A percentile compares a stretch with the other conserved stretches of the same genome.
These are phyloP conservation scores for Saccostrea glomerata DNA, from an alignment of 1,140 invertebrate species.

Conservation along the genomic window DNA sequence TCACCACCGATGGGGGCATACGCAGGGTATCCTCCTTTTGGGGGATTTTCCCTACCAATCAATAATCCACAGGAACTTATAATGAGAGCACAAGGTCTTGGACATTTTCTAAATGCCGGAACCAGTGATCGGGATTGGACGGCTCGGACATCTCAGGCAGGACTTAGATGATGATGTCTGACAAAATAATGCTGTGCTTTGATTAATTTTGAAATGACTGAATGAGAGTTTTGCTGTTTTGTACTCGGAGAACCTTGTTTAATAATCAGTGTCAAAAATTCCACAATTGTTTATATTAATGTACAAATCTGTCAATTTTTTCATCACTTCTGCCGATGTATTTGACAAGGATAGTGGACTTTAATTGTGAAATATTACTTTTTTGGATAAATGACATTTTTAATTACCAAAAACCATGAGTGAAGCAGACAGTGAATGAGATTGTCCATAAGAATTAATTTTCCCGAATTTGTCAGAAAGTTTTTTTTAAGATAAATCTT, in stretches of 20 bases:
- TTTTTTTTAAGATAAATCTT: background rate
- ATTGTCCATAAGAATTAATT: background rate
- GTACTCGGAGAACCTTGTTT: conserved; percentile 30
- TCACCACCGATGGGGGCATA: conserved; percentile 44
- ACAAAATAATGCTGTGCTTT: background rate
- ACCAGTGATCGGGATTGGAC: conserved; percentile 28
- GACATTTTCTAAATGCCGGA: conserved; percentile 5
- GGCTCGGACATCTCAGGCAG: background rate
- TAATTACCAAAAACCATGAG: background rate
- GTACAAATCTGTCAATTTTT: conserved; percentile 12
- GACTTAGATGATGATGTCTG: background rate
- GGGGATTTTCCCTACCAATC: conserved; percentile 11
- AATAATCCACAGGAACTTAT: conserved; percentile 15
- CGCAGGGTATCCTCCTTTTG: background rate
- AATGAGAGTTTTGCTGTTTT: conserved; percentile 11
- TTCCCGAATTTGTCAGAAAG: background rate
- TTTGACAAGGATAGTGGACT: conserved; percentile 11
- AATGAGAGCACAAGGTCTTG: conserved; percentile 12
- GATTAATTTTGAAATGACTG: background rate
- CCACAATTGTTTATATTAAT: conserved; percentile 16
- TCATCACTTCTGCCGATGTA: conserved; percentile 22
- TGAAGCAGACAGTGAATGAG: conserved; percentile 2
- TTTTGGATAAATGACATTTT: conserved; percentile 32
- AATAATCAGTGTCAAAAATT: conserved; percentile 29
- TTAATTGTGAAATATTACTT: conserved; percentile 32